A percentile compares a stretch with the other conserved stretches of the same genome.
These are phyloP conservation scores for Phacellophora camtschatica DNA, from an alignment of 30 jellyfish, hydroid and myxozoan species.

Conservation along the genomic window DNA sequence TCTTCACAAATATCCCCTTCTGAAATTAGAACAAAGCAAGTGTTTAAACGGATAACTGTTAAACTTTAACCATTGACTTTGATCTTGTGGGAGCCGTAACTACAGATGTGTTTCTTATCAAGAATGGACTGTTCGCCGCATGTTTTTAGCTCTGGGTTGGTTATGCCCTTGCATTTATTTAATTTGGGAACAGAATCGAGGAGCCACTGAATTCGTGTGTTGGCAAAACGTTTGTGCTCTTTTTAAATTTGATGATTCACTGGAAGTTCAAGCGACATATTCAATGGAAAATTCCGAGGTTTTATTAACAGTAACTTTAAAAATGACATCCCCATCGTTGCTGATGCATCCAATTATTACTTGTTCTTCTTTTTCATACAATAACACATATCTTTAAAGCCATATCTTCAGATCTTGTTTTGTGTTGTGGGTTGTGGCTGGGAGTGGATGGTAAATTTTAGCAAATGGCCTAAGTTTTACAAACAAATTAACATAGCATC, in stretches of 20 bases:
- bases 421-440: no score
- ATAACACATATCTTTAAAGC: no score
- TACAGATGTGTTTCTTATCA: conserved; percentile 18
- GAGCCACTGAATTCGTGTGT: conserved; percentile 41
- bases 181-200: conserved; percentile 35
- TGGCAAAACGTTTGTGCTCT: conserved; percentile 41
- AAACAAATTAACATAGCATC: no score
- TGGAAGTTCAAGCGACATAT: conserved; percentile 62
- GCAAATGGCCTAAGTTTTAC: no score
- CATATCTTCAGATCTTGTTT: no score
- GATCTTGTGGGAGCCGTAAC: conserved; percentile 22
- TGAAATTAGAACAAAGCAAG: conserved; percentile 30
- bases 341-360: conserved; percentile 11
- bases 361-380: conserved; percentile 4
- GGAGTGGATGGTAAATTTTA: no score
- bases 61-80: conserved; percentile 33
- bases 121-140: conserved; percentile 24
- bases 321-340: conserved; percentile 42
- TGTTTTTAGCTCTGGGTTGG: conserved; percentile 15
- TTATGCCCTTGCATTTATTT: conserved; percentile 41
- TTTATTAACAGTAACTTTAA: conserved; percentile 35
- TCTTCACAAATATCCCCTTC: conserved; percentile 35
- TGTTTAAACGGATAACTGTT: conserved; percentile 32
- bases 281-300: conserved; percentile 52
- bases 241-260: conserved; percentile 42